Evolutionary conservation across 2,888 invertebrate genomes (phyloP), one percentile per base, ranked within the genome.

Genomic region (Ariolimax columbianus): DNA sequence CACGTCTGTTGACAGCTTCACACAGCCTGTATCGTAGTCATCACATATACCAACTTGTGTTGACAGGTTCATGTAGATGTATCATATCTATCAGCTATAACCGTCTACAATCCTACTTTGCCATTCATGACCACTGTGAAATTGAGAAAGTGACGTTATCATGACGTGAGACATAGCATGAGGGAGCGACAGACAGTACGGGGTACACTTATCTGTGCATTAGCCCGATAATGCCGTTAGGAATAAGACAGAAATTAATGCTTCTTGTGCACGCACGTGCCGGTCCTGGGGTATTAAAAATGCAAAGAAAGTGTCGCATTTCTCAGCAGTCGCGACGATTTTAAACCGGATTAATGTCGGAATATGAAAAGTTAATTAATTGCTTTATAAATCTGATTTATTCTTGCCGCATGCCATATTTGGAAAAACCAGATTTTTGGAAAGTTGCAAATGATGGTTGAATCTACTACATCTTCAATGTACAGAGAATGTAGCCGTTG

Each of bases 301-400:
- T 38, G 80, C 11, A 47, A 63, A 23, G 2, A 30, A 59, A 26
- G 40, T 33, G 68, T 68, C 43, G 33, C 23, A 63, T 68, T 68
- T 66, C 79, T 68, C 68, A 23, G 59, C 9, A 68, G 11, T 40
- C 47, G 70, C n/a, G 30, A 26, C 47, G n/a, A 68, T 80, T 43
- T 68, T 59, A 80, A 63, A 68, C 43, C 47, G 33, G 80, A 66
- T 80, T 68, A 26, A 70, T 80, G 80, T 70, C 77, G 75, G 33
- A 75, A 43, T 59, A 30, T 43, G 63, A 9, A 82, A 73, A 40
- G 73, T 73, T 59, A 79, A 78, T 79, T 79, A 79, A 68, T 80
- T 70, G 68, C 19, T 68, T 80, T 47, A 36, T 70, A 47, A 80
- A 80, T 33, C 36, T 33, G 70, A 80, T 80, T 51, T 73, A 19